A percentile compares a stretch with the other conserved stretches of the same genome.
Evolutionary conservation across 2,888 invertebrate species (phyloP).

Genomic region (Ferrisia virgata): DNA sequence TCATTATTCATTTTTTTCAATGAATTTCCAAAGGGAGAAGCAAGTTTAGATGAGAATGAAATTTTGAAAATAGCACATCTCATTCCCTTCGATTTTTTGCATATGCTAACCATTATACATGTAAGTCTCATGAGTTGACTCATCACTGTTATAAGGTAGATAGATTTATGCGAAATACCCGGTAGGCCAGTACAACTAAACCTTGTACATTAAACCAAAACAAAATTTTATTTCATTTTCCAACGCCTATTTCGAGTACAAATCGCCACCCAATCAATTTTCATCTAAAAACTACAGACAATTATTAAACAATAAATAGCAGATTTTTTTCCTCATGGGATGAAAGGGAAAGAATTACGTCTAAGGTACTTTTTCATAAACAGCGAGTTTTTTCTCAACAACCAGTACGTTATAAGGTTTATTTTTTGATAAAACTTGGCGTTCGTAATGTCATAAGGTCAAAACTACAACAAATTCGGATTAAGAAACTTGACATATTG

Average conservation of each 20-base stretch:
- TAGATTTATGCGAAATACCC: no score
- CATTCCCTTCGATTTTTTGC: no score
- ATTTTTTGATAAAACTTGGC: not conserved
- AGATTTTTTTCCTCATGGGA: not conserved
- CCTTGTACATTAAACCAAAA: not conserved
- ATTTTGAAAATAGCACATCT: no score
- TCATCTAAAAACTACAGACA: not conserved
- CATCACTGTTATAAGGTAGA: no score
- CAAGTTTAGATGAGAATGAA: no score
- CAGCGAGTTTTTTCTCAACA: not conserved
- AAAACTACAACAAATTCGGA: not conserved
- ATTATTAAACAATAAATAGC: not conserved
- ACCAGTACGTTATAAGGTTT: not conserved
- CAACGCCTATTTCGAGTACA: no score
- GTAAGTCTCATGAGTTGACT: no score
- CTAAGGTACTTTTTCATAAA: not conserved
- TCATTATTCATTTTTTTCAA: no score
- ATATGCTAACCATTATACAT: no score
- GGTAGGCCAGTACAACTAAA: no score
- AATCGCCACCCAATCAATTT: slow-evolving; percentile 20
- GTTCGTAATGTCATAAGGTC: not conserved
- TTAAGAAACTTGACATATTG: slow-evolving; percentile 28
- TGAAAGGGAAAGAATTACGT: no score
- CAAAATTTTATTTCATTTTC: not conserved
- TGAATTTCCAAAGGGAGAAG: no score